Conservation (phyloP, 2,797 vertebrate genomes). For the Craterocephalus amniculus region DNA sequence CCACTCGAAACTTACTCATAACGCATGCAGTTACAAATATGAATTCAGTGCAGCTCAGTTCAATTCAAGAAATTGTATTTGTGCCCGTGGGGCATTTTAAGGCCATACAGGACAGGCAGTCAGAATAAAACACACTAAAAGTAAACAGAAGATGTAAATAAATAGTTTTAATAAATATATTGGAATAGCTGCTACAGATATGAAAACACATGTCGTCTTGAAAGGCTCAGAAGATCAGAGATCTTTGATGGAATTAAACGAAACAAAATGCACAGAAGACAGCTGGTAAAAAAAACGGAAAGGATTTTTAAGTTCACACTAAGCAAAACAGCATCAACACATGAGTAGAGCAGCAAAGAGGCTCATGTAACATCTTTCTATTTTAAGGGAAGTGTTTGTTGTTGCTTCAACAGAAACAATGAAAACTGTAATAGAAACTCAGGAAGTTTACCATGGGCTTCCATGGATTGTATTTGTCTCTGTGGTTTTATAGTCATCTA, state of each 20-base stretch:
- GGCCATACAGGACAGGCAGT: too few species aligned
- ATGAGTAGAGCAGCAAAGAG: conserved; percentile 15
- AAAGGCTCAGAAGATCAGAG: not conserved
- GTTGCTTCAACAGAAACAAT: conserved; percentile 41
- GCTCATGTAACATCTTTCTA: conserved; percentile 36
- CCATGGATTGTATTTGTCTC: conserved; percentile 47
- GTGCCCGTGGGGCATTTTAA: too few species aligned
- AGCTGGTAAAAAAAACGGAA: not conserved
- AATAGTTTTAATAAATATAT: too few species aligned
- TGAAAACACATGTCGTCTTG: not conserved
- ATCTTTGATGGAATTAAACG: not conserved
- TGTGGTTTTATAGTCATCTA: conserved; percentile 18
- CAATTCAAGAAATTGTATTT: too few species aligned
- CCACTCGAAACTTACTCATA: conserved; percentile 11
- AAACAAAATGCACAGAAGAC: not conserved
- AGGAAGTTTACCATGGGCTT: conserved; percentile 60
- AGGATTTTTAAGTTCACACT: conserved; percentile 2
- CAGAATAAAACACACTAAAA: too few species aligned
- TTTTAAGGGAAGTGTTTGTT: conserved; percentile 62
- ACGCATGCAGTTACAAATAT: conserved; percentile 5
- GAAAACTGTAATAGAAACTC: conserved; percentile 32
- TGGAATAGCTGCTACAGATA: not conserved
- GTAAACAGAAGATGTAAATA: too few species aligned
- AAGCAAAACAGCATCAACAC: conserved; percentile 3
- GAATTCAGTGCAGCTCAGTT: too few species aligned